phyloP scores from a whole-genome alignment of 2,113 vertebrate species.

The Arenaria interpres region DNA sequence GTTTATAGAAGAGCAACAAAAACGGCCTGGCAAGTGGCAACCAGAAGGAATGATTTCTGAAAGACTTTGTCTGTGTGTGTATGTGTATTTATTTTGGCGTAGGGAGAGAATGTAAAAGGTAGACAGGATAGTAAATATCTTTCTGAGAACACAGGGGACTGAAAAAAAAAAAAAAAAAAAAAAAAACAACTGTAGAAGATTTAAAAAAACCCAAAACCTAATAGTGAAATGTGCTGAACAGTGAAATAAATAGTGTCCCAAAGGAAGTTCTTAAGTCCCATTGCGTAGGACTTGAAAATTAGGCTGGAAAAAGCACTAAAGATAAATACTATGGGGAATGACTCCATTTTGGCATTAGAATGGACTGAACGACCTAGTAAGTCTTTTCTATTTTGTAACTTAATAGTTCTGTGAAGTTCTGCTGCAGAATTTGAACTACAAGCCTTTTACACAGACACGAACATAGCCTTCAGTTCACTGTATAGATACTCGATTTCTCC shows the following conservation, averaged over 20 bases:
- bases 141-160: not conserved
- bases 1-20: not conserved
- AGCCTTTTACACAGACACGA: not conserved
- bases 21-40: not conserved
- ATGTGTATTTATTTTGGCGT: not conserved
- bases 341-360: not conserved
- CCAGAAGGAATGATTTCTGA: not conserved
- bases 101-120: not conserved
- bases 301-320: not conserved
- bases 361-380: not conserved
- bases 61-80: not conserved
- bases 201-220: not conserved
- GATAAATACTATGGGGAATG: not conserved
- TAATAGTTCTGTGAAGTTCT: not conserved
- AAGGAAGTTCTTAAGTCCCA: not conserved
- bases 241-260: not conserved
- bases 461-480: not conserved
- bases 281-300: not conserved
- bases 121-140: not conserved
- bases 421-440: not conserved
- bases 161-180: not conserved
- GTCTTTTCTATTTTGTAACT: not conserved
- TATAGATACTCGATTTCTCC: not conserved
- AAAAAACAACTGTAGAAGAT: not conserved
- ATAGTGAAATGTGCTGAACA: not conserved